Conservation (phyloP, 2,113 vertebrate species). For the Apus apus region DNA sequence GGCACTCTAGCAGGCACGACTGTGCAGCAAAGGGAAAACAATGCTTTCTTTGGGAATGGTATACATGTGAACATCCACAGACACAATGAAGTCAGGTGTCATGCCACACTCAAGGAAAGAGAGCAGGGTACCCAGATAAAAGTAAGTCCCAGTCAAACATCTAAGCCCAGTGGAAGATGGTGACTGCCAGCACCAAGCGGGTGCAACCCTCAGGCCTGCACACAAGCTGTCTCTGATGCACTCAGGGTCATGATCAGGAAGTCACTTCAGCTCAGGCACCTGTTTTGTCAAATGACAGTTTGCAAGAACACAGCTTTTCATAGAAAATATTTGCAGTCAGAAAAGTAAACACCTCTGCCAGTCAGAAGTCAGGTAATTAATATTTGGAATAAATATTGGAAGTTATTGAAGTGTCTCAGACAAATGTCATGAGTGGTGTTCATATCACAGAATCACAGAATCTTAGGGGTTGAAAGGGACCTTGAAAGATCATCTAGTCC, state of each 20-base stretch:
- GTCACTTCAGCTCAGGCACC: background rate
- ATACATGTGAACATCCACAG: background rate
- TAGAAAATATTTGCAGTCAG: rapidly evolving
- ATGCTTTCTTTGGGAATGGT: background rate
- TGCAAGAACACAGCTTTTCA: background rate
- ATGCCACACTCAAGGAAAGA: background rate
- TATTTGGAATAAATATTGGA: background rate
- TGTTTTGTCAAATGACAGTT: background rate
- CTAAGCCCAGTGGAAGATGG: background rate
- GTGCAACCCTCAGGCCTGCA: too few species aligned
- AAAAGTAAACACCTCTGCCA: background rate
- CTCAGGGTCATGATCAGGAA: rapidly evolving
- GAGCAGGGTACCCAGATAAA: background rate
- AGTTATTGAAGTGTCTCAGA: background rate
- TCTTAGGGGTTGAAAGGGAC: too few species aligned
- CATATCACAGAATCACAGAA: background rate
- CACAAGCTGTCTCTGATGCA: rapidly evolving
- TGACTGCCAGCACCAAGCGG: rapidly evolving
- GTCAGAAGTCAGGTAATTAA: background rate
- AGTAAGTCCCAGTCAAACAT: background rate
- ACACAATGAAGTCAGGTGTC: background rate
- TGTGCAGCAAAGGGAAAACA: background rate
- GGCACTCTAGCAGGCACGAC: rapidly evolving
- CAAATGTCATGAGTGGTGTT: background rate
- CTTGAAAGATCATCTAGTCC: too few species aligned